Evolutionary conservation across 2,113 vertebrate species (phyloP), one percentile per base, ranked within the genome.

Genomic region (Formicarius rufipectus): DNA sequence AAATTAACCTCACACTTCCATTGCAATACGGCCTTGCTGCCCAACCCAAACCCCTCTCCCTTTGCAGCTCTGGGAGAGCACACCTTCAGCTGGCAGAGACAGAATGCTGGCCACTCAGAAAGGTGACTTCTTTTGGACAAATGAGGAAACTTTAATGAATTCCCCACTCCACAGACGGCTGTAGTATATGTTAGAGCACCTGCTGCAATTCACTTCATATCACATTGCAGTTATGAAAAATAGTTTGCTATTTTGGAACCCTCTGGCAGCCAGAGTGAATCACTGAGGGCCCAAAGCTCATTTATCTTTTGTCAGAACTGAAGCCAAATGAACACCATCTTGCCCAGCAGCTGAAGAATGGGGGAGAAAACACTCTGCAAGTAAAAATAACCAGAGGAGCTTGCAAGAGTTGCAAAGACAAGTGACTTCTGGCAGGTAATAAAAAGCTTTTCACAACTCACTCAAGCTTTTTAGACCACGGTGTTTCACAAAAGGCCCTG

Each of bases 221-320:
- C 99, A 99, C 98, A 98, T 98, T 98, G 98, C 98, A 98, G 98
- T 98, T 98, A 99, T 99, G 99, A 99, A 99, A 99, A 99, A 99
- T 99, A 99, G 99, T 99, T 99, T 99, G 99, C 99, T 99, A 99
- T 99, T 99, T 99, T 99, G 98, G 99, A 99, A 99, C 98, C 99
- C 99, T 99, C 99, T 99, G 99, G 99, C 99, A 99, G 99, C 98
- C 98, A 98, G 97, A 98, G 98, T 98, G 98, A 99, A 99, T 98
- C 98, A 98, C 99, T 98, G 96, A 98, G 98, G 99, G 99, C 99
- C 98, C 99, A 98, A 95, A 99, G 99, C 99, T 99, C 99, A 98
- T 99, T 99, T 99, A 99, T 99, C 99, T 99, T 99, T 98, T 99
- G 99, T 99, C 99, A 99, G 98, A 98, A 98, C 98, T 98, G 98